phyloP scores from a whole-genome alignment of 2,113 vertebrate genomes.

The Hymenochirus boettgeri region DNA sequence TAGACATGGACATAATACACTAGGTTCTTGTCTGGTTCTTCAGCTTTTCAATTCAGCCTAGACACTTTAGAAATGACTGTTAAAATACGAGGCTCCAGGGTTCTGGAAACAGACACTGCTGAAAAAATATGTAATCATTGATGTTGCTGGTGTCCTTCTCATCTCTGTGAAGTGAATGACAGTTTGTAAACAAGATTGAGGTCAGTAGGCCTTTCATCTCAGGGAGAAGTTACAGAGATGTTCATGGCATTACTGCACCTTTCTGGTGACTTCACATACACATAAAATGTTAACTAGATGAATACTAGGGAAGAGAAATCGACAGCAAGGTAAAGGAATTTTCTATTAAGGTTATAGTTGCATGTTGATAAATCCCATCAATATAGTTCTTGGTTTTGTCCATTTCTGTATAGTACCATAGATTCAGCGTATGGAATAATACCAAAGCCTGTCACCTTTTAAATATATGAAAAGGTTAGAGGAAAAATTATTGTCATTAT shows the following conservation, averaged over 20 bases:
- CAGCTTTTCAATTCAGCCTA: constrained; percentile 48
- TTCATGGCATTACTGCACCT: constrained; percentile 39
- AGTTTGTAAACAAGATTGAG: constrained; percentile 45
- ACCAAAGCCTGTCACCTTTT: no score
- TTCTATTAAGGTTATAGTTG: no score
- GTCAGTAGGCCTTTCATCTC: constrained; percentile 46
- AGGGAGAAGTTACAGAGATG: constrained; percentile 34
- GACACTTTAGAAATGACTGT: constrained; percentile 35
- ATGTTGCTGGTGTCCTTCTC: constrained; percentile 43
- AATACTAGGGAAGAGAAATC: fast-evolving
- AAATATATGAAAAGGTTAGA: no score
- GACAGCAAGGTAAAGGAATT: no score
- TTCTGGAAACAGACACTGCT: constrained; percentile 35
- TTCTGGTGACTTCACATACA: constrained; percentile 44
- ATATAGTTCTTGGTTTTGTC: no score
- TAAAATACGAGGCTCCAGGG: constrained; percentile 35
- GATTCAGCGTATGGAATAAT: no score
- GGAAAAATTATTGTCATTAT: no score
- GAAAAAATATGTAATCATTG: constrained; percentile 42
- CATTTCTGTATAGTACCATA: no score
- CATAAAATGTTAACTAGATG: constrained; percentile 41
- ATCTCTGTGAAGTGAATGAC: constrained; percentile 42
- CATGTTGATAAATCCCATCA: no score
- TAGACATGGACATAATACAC: constrained; percentile 14
- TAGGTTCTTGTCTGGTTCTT: constrained; percentile 13